A percentile compares a stretch with the other conserved stretches of the same genome.
Evolutionary conservation across 2,113 vertebrate genomes (phyloP).

Genomic region (Xerus inauris): DNA sequence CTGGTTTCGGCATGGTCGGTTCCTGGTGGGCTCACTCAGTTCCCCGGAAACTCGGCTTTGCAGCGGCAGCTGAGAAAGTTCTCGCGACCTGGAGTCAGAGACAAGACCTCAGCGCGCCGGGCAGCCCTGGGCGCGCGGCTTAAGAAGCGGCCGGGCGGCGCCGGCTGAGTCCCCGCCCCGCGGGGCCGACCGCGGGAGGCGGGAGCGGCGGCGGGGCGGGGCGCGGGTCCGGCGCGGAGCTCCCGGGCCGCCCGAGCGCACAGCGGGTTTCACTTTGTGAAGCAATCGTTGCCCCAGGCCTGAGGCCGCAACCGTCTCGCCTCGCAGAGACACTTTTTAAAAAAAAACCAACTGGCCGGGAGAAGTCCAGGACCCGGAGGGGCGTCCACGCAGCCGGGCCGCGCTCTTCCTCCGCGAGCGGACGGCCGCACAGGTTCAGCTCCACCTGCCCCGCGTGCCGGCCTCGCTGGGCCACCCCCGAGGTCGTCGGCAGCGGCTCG

Average conservation of each 20-base stretch:
- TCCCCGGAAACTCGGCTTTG: slow-evolving; percentile 47
- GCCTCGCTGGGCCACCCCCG: background rate
- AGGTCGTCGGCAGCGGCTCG: no score
- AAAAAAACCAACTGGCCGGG: background rate
- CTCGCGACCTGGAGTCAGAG: slow-evolving; percentile 43
- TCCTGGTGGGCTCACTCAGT: slow-evolving; percentile 60
- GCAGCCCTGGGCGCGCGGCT: slow-evolving; percentile 34
- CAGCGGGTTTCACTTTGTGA: slow-evolving; percentile 54
- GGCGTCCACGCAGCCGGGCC: background rate
- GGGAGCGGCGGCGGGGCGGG: background rate
- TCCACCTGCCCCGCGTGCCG: background rate
- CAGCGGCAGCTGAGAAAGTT: background rate
- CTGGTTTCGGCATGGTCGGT: slow-evolving; percentile 92
- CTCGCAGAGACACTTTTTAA: background rate
- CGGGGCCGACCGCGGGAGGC: background rate
- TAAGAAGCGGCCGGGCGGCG: slow-evolving; percentile 86
- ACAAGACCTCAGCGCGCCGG: background rate
- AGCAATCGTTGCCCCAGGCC: slow-evolving; percentile 46
- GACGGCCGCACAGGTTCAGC: background rate
- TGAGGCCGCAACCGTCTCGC: slow-evolving; percentile 45
- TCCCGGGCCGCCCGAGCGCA: background rate
- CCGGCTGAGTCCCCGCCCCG: slow-evolving; percentile 80
- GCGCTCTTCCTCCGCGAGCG: background rate
- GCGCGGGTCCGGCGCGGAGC: no score
- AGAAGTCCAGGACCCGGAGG: background rate